Conservation (phyloP, 1,140 invertebrate species). For the Pseudomyrmex sp. region DNA sequence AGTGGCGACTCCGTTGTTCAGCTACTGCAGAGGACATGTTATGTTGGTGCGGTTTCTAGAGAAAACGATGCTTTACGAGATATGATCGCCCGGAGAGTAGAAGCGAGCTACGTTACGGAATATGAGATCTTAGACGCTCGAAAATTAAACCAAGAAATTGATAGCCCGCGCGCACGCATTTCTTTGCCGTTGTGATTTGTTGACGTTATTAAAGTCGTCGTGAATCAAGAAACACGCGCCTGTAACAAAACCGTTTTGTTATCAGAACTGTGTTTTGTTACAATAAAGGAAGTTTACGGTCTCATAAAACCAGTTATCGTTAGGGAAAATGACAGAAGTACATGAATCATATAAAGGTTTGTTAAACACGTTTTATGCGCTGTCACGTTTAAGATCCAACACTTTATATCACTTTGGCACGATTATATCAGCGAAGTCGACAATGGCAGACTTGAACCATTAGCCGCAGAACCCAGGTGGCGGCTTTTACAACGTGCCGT, state of each 20-base stretch:
- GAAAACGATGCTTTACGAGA: slow-evolving; percentile 44
- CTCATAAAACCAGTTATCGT: slow-evolving; percentile 41
- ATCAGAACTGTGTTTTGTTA: slow-evolving; percentile 1
- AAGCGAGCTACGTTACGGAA: slow-evolving; percentile 10
- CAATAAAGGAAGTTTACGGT: slow-evolving; percentile 25
- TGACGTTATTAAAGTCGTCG: neutral
- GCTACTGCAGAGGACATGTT: slow-evolving; percentile 36
- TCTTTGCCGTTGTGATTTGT: neutral
- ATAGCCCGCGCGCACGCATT: too few relatives aligned
- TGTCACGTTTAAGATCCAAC: slow-evolving; percentile 36
- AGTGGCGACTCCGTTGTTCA: slow-evolving; percentile 53
- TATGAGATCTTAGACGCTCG: slow-evolving; percentile 3
- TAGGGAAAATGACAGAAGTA: slow-evolving; percentile 13
- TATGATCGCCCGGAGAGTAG: slow-evolving; percentile 48
- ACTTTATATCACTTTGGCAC: slow-evolving; percentile 43
- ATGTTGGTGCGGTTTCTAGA: neutral
- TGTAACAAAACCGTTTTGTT: neutral
- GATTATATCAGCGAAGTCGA: slow-evolving; percentile 33
- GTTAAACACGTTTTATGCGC: slow-evolving; percentile 23
- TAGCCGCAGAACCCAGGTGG: slow-evolving; percentile 15
- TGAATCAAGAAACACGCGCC: neutral
- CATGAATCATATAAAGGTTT: neutral
- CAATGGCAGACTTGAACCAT: slow-evolving; percentile 23
- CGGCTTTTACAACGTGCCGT: slow-evolving; percentile 28
- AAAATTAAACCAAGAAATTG: neutral